phyloP scores from a whole-genome alignment of 1,140 invertebrate species.

The Teleopsis dalmanni region DNA sequence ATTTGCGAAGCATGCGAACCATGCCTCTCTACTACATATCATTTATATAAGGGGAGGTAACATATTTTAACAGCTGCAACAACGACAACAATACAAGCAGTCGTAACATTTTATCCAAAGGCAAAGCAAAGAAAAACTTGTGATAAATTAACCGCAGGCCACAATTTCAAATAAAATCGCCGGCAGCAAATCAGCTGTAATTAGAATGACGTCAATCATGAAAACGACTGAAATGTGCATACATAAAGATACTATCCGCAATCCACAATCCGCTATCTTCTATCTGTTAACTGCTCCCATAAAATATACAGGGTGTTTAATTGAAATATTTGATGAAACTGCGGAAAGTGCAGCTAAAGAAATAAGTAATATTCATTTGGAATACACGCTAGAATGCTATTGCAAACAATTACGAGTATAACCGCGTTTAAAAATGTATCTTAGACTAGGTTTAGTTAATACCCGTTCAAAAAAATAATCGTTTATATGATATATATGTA shows the following conservation, averaged over 20 bases:
- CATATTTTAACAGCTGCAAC: not conserved
- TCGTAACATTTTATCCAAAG: conserved; percentile 40
- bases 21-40: too few species aligned
- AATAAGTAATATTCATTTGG: not conserved
- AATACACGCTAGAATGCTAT: not conserved
- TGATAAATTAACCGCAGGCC: conserved; percentile 40
- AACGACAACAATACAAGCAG: conserved; percentile 17
- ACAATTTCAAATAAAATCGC: conserved; percentile 36
- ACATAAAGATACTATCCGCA: too few species aligned
- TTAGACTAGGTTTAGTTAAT: too few species aligned
- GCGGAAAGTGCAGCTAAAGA: not conserved
- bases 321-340: not conserved
- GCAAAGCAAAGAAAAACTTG: conserved; percentile 43
- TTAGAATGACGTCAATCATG: conserved; percentile 17
- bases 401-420: conserved; percentile 1
- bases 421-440: too few species aligned
- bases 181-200: conserved; percentile 40
- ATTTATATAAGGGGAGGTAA: too few species aligned
- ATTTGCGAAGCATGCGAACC: too few species aligned
- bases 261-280: too few species aligned
- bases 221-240: conserved; percentile 1
- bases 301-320: not conserved
- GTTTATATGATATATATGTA: not conserved
- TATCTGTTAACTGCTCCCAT: not conserved
- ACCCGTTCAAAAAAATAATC: not conserved